These are phyloP conservation scores for Ceratoteleas bidentatus DNA, from an alignment of 1,140 invertebrate genomes.

Conservation along the genomic window DNA sequence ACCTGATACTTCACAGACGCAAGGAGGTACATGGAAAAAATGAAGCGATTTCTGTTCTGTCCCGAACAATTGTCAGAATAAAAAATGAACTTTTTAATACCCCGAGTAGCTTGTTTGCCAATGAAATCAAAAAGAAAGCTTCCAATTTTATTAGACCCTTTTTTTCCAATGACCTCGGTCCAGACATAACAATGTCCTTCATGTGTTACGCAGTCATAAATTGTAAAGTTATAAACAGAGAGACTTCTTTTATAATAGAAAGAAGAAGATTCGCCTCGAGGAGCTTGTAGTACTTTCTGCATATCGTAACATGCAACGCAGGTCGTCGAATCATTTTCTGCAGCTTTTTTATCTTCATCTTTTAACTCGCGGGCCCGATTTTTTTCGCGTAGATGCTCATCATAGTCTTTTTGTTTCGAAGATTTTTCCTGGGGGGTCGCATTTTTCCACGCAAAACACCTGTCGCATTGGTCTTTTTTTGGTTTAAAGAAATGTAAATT, in stretches of 20 bases:
- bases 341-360: slow-evolving; percentile 38
- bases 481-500: slow-evolving; percentile 73
- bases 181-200: slow-evolving; percentile 66
- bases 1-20: no score
- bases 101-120: slow-evolving; percentile 29
- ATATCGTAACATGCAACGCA: slow-evolving; percentile 68
- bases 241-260: slow-evolving; percentile 72
- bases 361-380: slow-evolving; percentile 23
- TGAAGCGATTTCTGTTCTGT: slow-evolving; percentile 78
- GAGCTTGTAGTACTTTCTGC: slow-evolving; percentile 67
- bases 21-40: no score
- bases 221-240: slow-evolving; percentile 70
- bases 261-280: slow-evolving; percentile 61
- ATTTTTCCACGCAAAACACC: slow-evolving; percentile 70
- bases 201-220: slow-evolving; percentile 60
- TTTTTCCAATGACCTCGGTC: slow-evolving; percentile 48
- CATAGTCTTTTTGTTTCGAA: neutral
- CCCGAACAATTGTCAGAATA: slow-evolving; percentile 78
- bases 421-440: slow-evolving; percentile 22
- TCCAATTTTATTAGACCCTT: slow-evolving; percentile 21
- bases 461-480: slow-evolving; percentile 77
- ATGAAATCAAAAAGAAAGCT: slow-evolving; percentile 24
- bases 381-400: slow-evolving; percentile 33
- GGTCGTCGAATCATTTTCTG: slow-evolving; percentile 19
- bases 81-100: slow-evolving; percentile 68